Evolutionary conservation across 1,140 invertebrate species (phyloP), one percentile per base, ranked within the genome.

Genomic region (Argopecten irradians): DNA sequence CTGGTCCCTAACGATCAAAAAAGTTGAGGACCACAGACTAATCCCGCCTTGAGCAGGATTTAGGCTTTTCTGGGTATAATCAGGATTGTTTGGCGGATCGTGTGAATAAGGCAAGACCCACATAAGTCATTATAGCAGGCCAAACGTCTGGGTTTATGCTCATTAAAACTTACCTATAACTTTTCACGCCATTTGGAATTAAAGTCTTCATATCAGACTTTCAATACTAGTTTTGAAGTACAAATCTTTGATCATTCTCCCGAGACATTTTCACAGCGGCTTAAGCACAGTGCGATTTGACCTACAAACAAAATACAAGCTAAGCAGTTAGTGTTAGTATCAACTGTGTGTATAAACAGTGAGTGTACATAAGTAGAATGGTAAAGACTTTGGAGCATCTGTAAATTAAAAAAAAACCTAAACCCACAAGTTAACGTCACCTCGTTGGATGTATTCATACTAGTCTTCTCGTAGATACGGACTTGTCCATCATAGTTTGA

Each of bases 111-210:
- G 22, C n/a, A n/a, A n/a, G 55, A 71, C 55, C 8, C 5, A n/a
- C n/a, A 28, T 22, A 71, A 71, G 55, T 71, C 55, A 71, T 71
- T 71, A 71, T 71, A 71, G 22, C 22, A 71, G 19, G 28, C 55
- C 55, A 71, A 71, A 28, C 55, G 55, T 71, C 55, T 71, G 55
- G 55, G 55, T 71, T 71, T 71, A 71, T 71, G 55, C 55, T 71
- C 55, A 71, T 71, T 71, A 71, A 71, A 71, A 71, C 55, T 71
- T 71, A 71, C 55, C 55, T 71, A 28, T 71, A 71, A 71, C 55
- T 71, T 71, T 71, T 71, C 55, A 71, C 55, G 55, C 55, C n/a
- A 11, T 71, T 71, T 5, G 28, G 55, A 71, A 71, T 71, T 71
- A 71, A 71, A 28, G 55, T 71, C 55, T 71, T 71, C 55, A 71